Conservation (phyloP, 2,113 vertebrate genomes). For the Elanoides forficatus region DNA sequence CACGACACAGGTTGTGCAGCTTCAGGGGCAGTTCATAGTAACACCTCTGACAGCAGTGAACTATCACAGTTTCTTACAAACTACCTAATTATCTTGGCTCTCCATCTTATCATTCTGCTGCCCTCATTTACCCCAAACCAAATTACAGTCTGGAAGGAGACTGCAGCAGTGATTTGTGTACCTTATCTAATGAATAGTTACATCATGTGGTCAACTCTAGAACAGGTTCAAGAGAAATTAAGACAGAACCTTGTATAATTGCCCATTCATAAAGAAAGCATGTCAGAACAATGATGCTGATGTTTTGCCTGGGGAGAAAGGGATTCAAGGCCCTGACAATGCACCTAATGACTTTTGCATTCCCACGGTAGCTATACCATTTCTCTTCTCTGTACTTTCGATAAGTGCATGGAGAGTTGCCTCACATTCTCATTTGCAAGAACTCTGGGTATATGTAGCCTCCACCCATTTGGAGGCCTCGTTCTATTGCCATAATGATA, state of each 20-base stretch:
- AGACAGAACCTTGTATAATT: conserved; percentile 44
- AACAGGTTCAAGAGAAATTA: conserved; percentile 47
- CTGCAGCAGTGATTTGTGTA: conserved; percentile 18
- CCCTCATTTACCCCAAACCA: conserved; percentile 38
- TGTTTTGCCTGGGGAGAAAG: conserved; percentile 5
- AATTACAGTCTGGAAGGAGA: conserved; percentile 48
- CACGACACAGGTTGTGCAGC: background rate
- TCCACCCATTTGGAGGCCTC: background rate
- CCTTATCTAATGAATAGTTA: conserved; percentile 41
- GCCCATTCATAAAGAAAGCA: conserved; percentile 17
- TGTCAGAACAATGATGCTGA: conserved; percentile 37
- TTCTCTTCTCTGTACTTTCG: background rate
- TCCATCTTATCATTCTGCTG: background rate
- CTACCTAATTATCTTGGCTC: background rate
- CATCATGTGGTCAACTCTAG: conserved; percentile 29
- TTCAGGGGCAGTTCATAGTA: background rate
- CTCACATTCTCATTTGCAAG: background rate
- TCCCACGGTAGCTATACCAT: background rate
- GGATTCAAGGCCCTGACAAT: background rate
- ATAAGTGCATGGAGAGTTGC: background rate
- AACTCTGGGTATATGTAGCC: background rate
- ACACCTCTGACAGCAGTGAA: background rate
- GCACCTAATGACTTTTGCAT: conserved; percentile 20
- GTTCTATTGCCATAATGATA: background rate
- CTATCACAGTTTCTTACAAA: background rate